These are phyloP conservation scores for Tenebrio molitor DNA, from an alignment of 1,140 invertebrate genomes.

Conservation along the genomic window DNA sequence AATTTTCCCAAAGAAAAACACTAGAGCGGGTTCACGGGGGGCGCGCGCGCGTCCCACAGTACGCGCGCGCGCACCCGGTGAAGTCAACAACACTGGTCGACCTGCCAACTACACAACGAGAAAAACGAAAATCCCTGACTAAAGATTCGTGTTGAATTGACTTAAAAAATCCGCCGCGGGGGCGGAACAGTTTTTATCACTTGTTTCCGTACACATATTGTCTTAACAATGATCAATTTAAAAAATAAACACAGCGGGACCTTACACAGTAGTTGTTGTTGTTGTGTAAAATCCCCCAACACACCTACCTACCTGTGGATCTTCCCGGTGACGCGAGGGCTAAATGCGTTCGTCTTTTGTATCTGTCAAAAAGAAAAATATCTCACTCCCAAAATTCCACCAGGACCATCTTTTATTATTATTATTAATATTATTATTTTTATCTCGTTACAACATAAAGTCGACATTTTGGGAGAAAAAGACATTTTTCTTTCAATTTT, in stretches of 20 bases:
- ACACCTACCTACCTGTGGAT: slow-evolving; percentile 7
- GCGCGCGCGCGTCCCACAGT: too few relatives aligned
- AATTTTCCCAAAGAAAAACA: background rate
- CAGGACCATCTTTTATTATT: slow-evolving; percentile 14
- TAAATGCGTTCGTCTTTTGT: slow-evolving; percentile 74
- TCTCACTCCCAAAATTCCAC: slow-evolving; percentile 64
- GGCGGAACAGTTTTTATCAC: background rate
- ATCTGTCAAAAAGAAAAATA: slow-evolving; percentile 74
- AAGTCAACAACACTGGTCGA: too few relatives aligned
- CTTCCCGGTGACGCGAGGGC: slow-evolving; percentile 51
- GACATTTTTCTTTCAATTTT: slow-evolving; percentile 63
- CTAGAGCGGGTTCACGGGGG: too few relatives aligned
- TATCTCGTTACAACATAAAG: slow-evolving; percentile 72
- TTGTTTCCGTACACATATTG: slow-evolving; percentile 1
- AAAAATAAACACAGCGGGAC: slow-evolving; percentile 6
- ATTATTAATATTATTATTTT: too few relatives aligned
- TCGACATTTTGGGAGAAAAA: slow-evolving; percentile 62
- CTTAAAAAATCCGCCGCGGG: slow-evolving; percentile 47
- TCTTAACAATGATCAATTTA: slow-evolving; percentile 11
- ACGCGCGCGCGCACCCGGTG: too few relatives aligned
- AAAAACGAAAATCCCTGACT: slow-evolving; percentile 51
- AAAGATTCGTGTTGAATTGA: slow-evolving; percentile 57
- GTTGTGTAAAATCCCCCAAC: slow-evolving; percentile 33
- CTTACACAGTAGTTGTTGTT: background rate
- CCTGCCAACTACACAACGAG: slow-evolving; percentile 40